These are phyloP conservation scores for Salminus brasiliensis DNA, from an alignment of 2,113 vertebrate species.

Conservation along the genomic window DNA sequence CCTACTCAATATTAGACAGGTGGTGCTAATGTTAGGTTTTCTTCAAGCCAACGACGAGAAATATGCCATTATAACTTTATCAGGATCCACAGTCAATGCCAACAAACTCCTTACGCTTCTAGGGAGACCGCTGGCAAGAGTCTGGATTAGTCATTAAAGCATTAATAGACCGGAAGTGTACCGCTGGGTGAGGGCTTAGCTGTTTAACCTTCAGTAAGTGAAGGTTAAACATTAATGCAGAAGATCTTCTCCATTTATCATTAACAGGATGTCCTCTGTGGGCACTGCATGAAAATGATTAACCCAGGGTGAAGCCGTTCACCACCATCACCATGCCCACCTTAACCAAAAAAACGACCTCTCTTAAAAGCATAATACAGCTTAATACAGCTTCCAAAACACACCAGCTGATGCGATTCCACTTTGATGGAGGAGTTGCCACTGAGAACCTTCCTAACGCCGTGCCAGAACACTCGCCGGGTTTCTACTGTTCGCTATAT, in stretches of 20 bases:
- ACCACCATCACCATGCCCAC: neutral
- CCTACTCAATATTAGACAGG: too few relatives aligned
- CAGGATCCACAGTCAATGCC: too few relatives aligned
- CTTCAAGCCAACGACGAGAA: too few relatives aligned
- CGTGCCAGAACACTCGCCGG: neutral
- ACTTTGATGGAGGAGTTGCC: neutral
- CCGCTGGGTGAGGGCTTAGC: too few relatives aligned
- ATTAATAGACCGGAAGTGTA: too few relatives aligned
- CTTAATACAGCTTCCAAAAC: neutral
- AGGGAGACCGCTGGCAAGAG: too few relatives aligned
- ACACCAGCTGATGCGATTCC: neutral
- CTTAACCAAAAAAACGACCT: neutral
- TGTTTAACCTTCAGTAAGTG: neutral
- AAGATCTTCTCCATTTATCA: conserved; percentile 30
- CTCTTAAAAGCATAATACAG: neutral
- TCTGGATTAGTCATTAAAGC: too few relatives aligned
- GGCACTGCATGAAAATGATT: conserved; percentile 35
- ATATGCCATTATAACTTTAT: too few relatives aligned
- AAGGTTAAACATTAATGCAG: neutral
- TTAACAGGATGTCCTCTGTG: conserved; percentile 42
- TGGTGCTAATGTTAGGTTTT: too few relatives aligned
- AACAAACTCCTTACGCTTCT: too few relatives aligned
- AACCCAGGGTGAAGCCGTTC: conserved; percentile 24
- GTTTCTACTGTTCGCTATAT: neutral
- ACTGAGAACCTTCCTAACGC: neutral